phyloP scores from a whole-genome alignment of 2,888 invertebrate species.

The Oscheius sp. region DNA sequence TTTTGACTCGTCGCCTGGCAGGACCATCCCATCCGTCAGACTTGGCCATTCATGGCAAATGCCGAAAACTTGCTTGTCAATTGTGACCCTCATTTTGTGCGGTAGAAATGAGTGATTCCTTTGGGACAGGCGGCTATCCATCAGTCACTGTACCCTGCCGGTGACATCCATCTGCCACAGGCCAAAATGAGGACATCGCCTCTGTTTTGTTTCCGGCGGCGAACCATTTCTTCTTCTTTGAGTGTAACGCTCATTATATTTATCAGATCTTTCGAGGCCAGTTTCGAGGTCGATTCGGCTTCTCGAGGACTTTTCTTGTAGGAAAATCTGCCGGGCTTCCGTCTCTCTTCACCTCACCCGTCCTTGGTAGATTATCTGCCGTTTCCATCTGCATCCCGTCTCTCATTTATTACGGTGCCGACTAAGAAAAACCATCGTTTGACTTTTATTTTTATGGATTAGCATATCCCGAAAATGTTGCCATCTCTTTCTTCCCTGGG shows the following conservation, averaged over 20 bases:
- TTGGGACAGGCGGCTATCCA: not conserved
- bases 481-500: not conserved
- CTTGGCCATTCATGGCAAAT: slow-evolving; percentile 23
- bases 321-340: too few species aligned
- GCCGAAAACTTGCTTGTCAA: not conserved
- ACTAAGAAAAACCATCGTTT: slow-evolving; percentile 28
- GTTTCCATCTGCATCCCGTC: slow-evolving; percentile 17
- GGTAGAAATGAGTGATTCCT: slow-evolving; percentile 2
- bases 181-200: slow-evolving; percentile 17
- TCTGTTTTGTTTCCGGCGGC: not conserved
- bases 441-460: slow-evolving; percentile 9
- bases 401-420: slow-evolving; percentile 32
- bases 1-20: not conserved
- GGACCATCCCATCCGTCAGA: slow-evolving; percentile 10
- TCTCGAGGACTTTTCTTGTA: not conserved
- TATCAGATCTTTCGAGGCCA: slow-evolving; percentile 26
- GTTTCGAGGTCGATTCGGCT: not conserved
- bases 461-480: not conserved
- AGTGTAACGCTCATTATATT: slow-evolving; percentile 21
- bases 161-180: slow-evolving; percentile 19
- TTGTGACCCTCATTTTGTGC: not conserved
- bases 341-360: slow-evolving; percentile 13
- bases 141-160: not conserved
- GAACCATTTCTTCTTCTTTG: not conserved
- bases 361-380: slow-evolving; percentile 29